Evolutionary conservation across 1,140 invertebrate genomes (phyloP).

Genomic region (Branchinecta lindahli): DNA sequence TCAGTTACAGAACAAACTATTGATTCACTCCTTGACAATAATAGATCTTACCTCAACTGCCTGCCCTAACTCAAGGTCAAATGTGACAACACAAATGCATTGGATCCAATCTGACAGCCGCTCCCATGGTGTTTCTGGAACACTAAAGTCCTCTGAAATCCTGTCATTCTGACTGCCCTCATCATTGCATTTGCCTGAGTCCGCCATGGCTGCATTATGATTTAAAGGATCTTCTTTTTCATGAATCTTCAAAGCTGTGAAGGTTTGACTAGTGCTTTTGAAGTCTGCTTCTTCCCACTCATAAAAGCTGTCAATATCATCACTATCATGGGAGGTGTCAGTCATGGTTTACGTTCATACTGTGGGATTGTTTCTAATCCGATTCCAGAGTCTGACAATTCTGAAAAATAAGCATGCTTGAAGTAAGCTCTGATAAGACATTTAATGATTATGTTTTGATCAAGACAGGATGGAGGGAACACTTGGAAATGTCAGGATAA

Average conservation of each 20-base stretch:
- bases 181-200: not conserved
- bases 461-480: too few relatives aligned
- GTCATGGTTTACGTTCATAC: not conserved
- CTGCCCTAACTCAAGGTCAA: conserved; percentile 94
- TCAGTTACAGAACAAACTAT: too few relatives aligned
- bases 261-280: not conserved
- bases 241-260: not conserved
- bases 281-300: not conserved
- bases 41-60: conserved; percentile 59
- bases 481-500: too few relatives aligned
- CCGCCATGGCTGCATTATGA: not conserved
- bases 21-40: too few relatives aligned
- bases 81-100: conserved; percentile 92
- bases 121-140: conserved; percentile 33
- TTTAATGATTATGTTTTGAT: too few relatives aligned
- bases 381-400: too few relatives aligned
- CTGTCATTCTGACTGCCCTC: not conserved
- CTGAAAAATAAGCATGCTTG: too few relatives aligned
- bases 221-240: not conserved
- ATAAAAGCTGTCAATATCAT: conserved; percentile 9
- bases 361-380: too few relatives aligned
- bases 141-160: not conserved
- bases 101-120: conserved; percentile 83
- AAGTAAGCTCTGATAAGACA: too few relatives aligned
- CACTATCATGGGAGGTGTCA: not conserved